These are phyloP conservation scores for Cephus pygmeus DNA, from an alignment of 2,888 invertebrate genomes.

Conservation along the genomic window DNA sequence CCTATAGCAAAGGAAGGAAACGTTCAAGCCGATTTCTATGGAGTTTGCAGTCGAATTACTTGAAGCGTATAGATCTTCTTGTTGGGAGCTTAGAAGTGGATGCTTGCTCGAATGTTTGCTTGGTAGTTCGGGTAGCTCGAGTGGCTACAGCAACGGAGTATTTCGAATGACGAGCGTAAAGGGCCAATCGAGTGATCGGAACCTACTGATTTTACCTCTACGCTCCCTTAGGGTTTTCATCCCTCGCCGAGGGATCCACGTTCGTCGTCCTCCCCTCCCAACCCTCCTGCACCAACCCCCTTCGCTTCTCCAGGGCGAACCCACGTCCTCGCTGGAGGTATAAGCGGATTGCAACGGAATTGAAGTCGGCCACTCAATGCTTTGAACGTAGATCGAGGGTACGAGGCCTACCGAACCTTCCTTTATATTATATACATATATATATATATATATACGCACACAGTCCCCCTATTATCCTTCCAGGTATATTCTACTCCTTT, in stretches of 20 bases:
- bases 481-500: slow-evolving; percentile 43
- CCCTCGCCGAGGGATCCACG: background rate
- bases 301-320: slow-evolving; percentile 11
- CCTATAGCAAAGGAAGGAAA: background rate
- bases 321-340: slow-evolving; percentile 33
- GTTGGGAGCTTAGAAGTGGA: background rate
- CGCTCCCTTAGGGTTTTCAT: slow-evolving; percentile 8
- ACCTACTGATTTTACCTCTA: slow-evolving; percentile 9
- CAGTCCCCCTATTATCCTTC: background rate
- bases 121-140: background rate
- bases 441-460: background rate
- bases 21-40: background rate
- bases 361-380: slow-evolving; percentile 52
- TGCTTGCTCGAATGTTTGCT: background rate
- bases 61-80: background rate
- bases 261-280: background rate
- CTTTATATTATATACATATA: background rate
- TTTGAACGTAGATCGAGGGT: slow-evolving; percentile 36
- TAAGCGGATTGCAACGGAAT: slow-evolving; percentile 61
- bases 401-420: background rate
- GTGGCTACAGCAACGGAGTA: background rate
- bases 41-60: background rate
- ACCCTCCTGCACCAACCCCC: background rate
- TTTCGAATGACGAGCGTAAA: background rate
- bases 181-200: slow-evolving; percentile 20